These are phyloP conservation scores for Pangasius krempfi DNA, from an alignment of 2,797 vertebrate genomes.

Conservation along the genomic window DNA sequence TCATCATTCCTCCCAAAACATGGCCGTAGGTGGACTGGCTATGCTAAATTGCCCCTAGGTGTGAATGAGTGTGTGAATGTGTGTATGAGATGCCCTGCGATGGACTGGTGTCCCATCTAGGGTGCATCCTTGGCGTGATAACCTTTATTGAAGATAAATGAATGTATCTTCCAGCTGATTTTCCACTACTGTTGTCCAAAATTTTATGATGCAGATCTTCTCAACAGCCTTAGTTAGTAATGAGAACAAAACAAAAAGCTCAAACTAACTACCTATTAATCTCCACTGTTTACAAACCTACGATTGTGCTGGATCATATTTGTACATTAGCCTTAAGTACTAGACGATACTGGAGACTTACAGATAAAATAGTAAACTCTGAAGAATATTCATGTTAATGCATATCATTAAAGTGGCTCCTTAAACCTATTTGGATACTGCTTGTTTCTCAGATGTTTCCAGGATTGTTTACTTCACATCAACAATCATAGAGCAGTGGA, in stretches of 20 bases:
- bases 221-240: neutral
- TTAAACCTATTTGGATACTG: neutral
- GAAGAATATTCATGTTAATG: neutral
- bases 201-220: neutral
- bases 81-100: neutral
- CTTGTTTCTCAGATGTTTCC: neutral
- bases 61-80: neutral
- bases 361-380: neutral
- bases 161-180: neutral
- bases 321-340: neutral
- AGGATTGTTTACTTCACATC: neutral
- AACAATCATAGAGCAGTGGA: neutral
- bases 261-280: neutral
- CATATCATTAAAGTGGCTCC: neutral
- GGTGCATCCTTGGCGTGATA: neutral
- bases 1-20: neutral
- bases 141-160: neutral
- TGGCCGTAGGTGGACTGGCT: neutral
- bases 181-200: neutral
- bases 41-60: neutral
- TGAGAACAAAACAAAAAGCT: neutral
- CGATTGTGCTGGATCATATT: neutral
- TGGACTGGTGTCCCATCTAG: neutral
- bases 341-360: neutral
- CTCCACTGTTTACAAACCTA: neutral